Conservation (phyloP, 2,888 invertebrate species). For the Margaritifera margaritifera region DNA sequence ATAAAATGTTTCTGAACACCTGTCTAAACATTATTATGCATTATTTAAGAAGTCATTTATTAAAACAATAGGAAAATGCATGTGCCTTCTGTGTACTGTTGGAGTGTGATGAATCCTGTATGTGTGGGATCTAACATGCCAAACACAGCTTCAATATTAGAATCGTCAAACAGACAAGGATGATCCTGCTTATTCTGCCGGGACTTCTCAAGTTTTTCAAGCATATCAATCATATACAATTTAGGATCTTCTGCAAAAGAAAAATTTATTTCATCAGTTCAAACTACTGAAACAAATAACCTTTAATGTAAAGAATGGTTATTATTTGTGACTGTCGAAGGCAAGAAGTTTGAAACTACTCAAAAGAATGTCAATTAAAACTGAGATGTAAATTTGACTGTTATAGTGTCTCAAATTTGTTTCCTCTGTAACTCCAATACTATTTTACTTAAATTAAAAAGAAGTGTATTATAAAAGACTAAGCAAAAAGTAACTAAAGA, state of each 20-base stretch:
- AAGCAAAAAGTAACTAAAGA: not conserved
- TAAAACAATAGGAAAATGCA: not conserved
- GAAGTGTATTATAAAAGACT: not conserved
- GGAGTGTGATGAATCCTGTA: slow-evolving; percentile 61
- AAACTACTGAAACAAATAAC: not conserved
- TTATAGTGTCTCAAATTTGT: no score
- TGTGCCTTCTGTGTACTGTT: slow-evolving; percentile 69
- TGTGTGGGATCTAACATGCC: slow-evolving; percentile 71
- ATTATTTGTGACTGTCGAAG: not conserved
- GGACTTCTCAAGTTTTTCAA: slow-evolving; percentile 65
- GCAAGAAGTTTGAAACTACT: not conserved
- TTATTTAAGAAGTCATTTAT: not conserved
- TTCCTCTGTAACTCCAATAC: no score
- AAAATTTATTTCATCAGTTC: not conserved
- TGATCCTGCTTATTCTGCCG: slow-evolving; percentile 54
- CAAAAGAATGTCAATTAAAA: no score
- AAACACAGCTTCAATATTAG: slow-evolving; percentile 68
- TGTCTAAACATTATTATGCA: not conserved
- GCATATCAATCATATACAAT: slow-evolving; percentile 64
- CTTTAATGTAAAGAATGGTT: not conserved
- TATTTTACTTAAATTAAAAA: not conserved
- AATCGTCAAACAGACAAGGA: slow-evolving; percentile 69
- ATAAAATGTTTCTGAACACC: no score
- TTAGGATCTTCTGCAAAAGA: slow-evolving; percentile 65
- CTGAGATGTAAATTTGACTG: no score